phyloP scores from a whole-genome alignment of 2,113 vertebrate species.

The Ginglymostoma cirratum region DNA sequence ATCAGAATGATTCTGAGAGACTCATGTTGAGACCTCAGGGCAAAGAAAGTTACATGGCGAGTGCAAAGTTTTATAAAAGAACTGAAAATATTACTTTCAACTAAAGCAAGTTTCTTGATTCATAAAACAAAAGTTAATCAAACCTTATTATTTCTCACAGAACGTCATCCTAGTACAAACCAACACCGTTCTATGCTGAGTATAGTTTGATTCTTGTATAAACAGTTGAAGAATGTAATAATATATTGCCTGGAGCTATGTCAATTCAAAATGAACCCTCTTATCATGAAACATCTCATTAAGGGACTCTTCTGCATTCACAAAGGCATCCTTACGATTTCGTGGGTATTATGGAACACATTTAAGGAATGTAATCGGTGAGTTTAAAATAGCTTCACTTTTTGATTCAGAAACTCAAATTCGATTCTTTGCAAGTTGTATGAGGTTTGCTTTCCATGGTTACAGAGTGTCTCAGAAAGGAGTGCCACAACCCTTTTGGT shows the following conservation, averaged over 20 bases:
- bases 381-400: neutral
- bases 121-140: neutral
- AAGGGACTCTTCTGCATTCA: neutral
- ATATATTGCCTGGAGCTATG: neutral
- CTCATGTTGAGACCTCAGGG: neutral
- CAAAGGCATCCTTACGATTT: neutral
- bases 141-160: neutral
- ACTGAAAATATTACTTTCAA: neutral
- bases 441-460: neutral
- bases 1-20: neutral
- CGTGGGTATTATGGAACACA: neutral
- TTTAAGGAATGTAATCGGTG: neutral
- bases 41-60: neutral
- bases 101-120: neutral
- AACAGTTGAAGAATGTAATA: neutral
- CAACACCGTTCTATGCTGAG: too few species aligned
- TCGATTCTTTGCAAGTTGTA: neutral
- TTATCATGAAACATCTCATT: neutral
- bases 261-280: neutral
- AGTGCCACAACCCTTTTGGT: neutral
- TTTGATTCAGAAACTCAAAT: neutral
- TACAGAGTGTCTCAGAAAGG: neutral
- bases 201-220: neutral
- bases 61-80: neutral
- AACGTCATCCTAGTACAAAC: neutral